These are phyloP conservation scores for Coremacera marginata DNA, from an alignment of 2,888 invertebrate species.

Conservation along the genomic window DNA sequence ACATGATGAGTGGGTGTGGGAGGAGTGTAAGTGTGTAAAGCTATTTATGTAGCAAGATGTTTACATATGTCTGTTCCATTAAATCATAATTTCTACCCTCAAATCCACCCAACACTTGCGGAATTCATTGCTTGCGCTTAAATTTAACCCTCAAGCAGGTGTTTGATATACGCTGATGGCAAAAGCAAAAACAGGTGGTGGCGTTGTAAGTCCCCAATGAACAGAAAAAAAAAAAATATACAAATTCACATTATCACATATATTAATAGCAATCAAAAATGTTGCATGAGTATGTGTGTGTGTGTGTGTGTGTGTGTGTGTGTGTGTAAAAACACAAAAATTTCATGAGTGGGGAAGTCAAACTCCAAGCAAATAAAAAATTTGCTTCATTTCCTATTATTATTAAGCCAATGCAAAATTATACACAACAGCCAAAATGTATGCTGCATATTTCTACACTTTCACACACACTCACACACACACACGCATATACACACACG, in stretches of 20 bases:
- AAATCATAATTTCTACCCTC: not conserved
- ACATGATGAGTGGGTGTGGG: too few relatives aligned
- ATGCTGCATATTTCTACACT: conserved; percentile 30
- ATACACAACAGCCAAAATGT: not conserved
- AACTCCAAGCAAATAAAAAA: not conserved
- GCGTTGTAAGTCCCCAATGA: not conserved
- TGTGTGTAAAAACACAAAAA: not conserved
- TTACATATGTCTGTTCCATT: conserved; percentile 20
- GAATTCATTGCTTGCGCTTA: too few relatives aligned
- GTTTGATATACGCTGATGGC: not conserved
- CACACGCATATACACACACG: conserved; percentile 25
- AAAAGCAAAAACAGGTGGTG: too few relatives aligned
- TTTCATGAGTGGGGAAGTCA: not conserved
- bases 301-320: too few relatives aligned
- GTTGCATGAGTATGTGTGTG: not conserved
- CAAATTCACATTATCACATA: conserved; percentile 21
- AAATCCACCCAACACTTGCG: not conserved
- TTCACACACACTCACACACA: conserved; percentile 30
- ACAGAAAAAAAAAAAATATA: conserved; percentile 22
- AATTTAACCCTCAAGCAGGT: not conserved
- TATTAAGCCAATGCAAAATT: not conserved
- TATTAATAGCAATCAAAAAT: conserved; percentile 33
- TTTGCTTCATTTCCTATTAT: not conserved
- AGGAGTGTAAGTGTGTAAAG: too few relatives aligned
- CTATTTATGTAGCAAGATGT: not conserved